Evolutionary conservation across 2,113 vertebrate genomes (phyloP), one percentile per base, ranked within the genome.

Genomic region (Regulus satrapa): DNA sequence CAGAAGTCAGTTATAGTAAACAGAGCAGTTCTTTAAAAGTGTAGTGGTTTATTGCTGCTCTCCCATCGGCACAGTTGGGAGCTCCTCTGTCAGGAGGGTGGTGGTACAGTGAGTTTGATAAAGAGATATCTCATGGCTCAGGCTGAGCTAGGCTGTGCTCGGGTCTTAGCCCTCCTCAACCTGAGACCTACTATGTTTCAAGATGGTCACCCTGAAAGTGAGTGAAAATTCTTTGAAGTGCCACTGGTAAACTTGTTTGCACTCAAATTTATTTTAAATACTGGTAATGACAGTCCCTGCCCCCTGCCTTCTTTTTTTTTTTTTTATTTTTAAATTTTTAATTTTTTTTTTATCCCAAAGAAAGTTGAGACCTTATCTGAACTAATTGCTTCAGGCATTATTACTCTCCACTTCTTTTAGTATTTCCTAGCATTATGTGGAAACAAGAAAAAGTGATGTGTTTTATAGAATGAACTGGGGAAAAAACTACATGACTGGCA

Each of bases 241-340:
- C 20, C 56, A 34, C 9, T 41, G 23, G 10, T 76, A 73, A 69
- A 46, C n/a, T 54, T 62, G 5, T 45, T 46, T 8, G 31, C 28
- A 43, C 32, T 85, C 28, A 62, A 8, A 28, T 38, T 75, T 80
- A 61, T 66, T 84, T 88, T 71, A 93, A 66, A 40, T 76, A 18
- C 4, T 36, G 41, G 6, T 74, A 64, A 77, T 46, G 31, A 56
- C 23, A 52, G n/a, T n/a, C 9, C 41, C 41, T 14, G 16, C 18
- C 3, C 1, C 11, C 4, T 5, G n/a, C n/a, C n/a, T n/a, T n/a
- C n/a, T 11, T 34, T 59, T 62, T 61, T 15, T 8, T 5, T 11
- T 32, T 54, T 62, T 59, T 18, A n/a, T n/a, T n/a, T n/a, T n/a
- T n/a, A n/a, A n/a, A n/a, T n/a, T n/a, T n/a, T n/a, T n/a, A n/a